A percentile compares a stretch with the other conserved stretches of the same genome.
These are phyloP conservation scores for Plecotus auritus DNA, from an alignment of 2,113 vertebrate genomes.

Conservation along the genomic window DNA sequence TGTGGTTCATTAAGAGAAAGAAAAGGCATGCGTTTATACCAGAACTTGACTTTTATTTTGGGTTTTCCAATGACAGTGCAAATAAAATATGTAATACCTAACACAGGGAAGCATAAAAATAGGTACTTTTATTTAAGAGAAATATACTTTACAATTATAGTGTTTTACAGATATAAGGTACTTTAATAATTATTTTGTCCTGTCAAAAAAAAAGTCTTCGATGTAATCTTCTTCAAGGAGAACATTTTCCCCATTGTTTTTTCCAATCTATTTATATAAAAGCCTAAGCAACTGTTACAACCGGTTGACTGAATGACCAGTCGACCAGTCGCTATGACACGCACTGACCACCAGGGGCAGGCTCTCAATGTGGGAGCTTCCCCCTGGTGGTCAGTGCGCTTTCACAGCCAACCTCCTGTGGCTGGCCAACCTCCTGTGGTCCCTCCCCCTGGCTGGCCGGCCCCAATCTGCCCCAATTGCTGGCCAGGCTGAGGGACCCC, in stretches of 20 bases:
- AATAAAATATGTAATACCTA: neutral
- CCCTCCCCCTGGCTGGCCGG: too few species aligned
- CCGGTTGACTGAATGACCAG: too few species aligned
- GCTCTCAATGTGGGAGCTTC: too few species aligned
- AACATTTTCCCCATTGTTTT: neutral
- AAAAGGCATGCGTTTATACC: neutral
- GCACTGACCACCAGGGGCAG: too few species aligned
- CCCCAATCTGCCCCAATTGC: rapidly evolving
- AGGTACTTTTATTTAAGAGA: neutral
- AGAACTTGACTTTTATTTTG: neutral
- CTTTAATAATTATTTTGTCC: neutral
- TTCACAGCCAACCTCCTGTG: too few species aligned
- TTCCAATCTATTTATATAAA: neutral
- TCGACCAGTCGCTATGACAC: rapidly evolving
- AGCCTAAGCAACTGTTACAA: too few species aligned
- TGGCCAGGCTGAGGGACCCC: too few species aligned
- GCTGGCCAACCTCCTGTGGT: too few species aligned
- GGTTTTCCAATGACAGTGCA: neutral
- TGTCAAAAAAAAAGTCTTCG: neutral
- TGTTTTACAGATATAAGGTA: neutral
- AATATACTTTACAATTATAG: neutral
- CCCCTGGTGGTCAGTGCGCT: too few species aligned
- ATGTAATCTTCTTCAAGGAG: neutral
- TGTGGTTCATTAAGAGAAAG: neutral
- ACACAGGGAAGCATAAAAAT: neutral